Base-by-base conservation (phyloP, 2,113 vertebrate species). In the Rhipidura dahli region DNA sequence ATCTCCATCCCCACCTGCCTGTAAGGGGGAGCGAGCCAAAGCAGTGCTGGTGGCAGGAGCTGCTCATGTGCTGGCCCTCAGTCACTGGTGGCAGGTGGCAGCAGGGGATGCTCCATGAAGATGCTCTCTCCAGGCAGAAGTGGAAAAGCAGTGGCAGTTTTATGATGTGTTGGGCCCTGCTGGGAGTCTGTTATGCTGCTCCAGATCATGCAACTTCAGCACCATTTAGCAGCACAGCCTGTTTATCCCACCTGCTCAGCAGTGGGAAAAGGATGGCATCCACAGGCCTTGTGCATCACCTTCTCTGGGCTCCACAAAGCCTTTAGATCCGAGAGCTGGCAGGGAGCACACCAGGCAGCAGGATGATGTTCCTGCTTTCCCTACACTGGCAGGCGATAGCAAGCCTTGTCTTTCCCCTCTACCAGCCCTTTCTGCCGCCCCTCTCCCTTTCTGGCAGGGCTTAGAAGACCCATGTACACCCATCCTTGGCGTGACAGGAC, bases 61-160 rank as follows among this genome's bases (percentile, higher is more conserved):
- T 19, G 23, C 86, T 56, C 0, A 0, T 60, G 31, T 0, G 0
- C 68, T 65, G 63, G 57, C 31, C 40, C 31, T 63, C 22, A 3
- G 40, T 39, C 51, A 21, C n/a, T 2, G 1, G 16, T 22, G 30
- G 26, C 57, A 47, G 40, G 35, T 3, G 8, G 54, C 40, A 23
- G 28, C n/a, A 23, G 31, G 22, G 17, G 11, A 44, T 31, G 44
- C 33, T 90, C 60, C 5, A 1, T 15, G 47, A 57, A 19, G 56
- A 42, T 51, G 35, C 17, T 79, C n/a, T 53, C n/a, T 35, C 35
- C 3, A 6, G 40, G 73, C 14, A 45, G 17, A 12, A 44, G 33
- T 9, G 9, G 73, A 27, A 89, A 79, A 72, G 35, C 45, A 69
- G 22, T 40, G 2, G 0, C 24, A 23, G 7, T 57, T 87, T 82